Base-by-base conservation (phyloP, 30 jellyfish, hydroid and myxozoan genomes). In the Catostylus mosaicus region DNA sequence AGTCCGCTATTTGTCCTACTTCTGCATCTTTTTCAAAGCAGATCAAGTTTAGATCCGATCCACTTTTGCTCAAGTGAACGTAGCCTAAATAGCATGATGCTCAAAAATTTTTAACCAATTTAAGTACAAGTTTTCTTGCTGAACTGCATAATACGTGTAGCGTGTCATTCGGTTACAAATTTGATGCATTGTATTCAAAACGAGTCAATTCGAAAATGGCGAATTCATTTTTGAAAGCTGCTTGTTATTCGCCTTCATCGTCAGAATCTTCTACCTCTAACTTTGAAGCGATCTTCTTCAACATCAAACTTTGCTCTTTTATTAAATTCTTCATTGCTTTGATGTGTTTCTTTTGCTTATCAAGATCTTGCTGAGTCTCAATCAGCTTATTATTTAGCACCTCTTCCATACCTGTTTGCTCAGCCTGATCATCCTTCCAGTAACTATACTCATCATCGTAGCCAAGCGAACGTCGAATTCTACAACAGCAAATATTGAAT, bases 391-490 rank as follows among this genome's bases (percentile, higher is more conserved):
- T 48, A 14, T 40, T 40, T 5, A 90, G 26, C 20, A 30, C 86
- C 26, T 72, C 90, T 36, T 90, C 97, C 6, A 26, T 23, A 3
- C 86, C 83, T 24, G 74, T 70, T 60, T 60, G 77, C n/a, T 78
- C 96, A 1, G 63, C 85, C n/a, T 79, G 90, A 16, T 84, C 96
- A 8, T 78, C 91, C 68, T 47, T 46, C 86, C 88, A 74, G 52
- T 78, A 82, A 27, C 83, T 95, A 31, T 80, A 84, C 7, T 85
- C 86, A 48, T 77, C 84, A 61, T 56, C 80, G 35, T 71, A 90
- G 57, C 88, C 91, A 33, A 89, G 88, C 61, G 9, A 88, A 20
- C 81, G 67, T 24, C 97, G 90, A 33, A 71, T 20, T 36, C 89
- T 88, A 30, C 5, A 12, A 23, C 33, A 43, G 71, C 9, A 59